Conservation (phyloP, 2,113 vertebrate species). For the Leucoraja erinaceus region DNA sequence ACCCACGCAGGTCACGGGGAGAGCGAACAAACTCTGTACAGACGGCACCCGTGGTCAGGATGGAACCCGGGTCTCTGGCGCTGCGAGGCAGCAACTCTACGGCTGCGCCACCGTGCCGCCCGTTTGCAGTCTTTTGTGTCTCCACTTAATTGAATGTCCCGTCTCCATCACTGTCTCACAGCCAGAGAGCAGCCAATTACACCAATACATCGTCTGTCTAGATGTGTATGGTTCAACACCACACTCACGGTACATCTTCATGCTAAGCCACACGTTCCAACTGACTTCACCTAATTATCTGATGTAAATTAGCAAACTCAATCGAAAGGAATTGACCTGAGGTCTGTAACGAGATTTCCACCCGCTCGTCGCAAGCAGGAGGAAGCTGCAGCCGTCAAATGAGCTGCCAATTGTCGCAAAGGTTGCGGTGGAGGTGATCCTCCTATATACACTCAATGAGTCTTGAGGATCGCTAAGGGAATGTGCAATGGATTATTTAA, state of each 20-base stretch:
- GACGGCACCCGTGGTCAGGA: too few relatives aligned
- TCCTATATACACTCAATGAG: background rate
- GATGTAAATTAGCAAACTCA: background rate
- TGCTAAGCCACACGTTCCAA: background rate
- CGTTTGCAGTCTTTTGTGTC: too few relatives aligned
- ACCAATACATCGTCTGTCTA: background rate
- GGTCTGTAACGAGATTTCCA: background rate
- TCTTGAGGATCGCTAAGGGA: background rate
- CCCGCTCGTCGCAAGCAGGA: background rate
- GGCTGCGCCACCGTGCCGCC: too few relatives aligned
- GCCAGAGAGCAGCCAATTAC: background rate
- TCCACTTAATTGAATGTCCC: background rate
- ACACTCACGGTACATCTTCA: background rate
- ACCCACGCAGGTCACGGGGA: too few relatives aligned
- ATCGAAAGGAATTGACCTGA: background rate
- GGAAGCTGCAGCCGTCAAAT: background rate
- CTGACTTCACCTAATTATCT: background rate
- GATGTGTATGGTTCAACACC: background rate
- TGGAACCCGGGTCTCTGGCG: too few relatives aligned
- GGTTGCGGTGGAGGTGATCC: background rate
- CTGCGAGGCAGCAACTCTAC: too few relatives aligned
- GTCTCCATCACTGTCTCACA: background rate
- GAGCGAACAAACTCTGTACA: too few relatives aligned
- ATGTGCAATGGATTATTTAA: background rate
- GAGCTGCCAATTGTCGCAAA: background rate